Percentiles rank a stretch among this genome's conserved stretches.
These are phyloP conservation scores for Coturnix japonica DNA, from an alignment of 2,113 vertebrate species.

Conservation along the genomic window DNA sequence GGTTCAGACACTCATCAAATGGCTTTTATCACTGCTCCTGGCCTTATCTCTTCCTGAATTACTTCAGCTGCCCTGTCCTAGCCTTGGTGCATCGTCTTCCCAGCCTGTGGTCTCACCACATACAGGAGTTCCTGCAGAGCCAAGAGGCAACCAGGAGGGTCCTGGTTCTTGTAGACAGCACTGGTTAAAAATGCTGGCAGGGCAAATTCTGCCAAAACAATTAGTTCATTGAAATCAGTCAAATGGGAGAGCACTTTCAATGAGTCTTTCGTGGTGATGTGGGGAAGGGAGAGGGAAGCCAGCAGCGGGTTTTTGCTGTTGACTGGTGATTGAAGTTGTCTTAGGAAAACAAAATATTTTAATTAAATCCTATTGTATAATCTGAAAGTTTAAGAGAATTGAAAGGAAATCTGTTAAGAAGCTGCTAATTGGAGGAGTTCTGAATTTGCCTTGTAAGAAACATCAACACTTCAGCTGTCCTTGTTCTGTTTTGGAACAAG, in stretches of 20 bases:
- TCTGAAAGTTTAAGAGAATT: constrained; percentile 23
- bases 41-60: neutral
- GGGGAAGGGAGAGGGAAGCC: neutral
- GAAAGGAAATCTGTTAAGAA: constrained; percentile 39
- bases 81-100: neutral
- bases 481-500: neutral
- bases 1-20: neutral
- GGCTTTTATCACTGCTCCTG: neutral
- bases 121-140: neutral
- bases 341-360: neutral
- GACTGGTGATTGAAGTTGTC: neutral
- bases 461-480: constrained; percentile 39
- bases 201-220: neutral
- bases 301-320: neutral
- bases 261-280: neutral
- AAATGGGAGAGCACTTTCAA: neutral
- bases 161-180: neutral
- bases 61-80: neutral
- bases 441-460: constrained; percentile 45
- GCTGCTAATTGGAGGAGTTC: constrained; percentile 32
- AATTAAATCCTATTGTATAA: constrained; percentile 28
- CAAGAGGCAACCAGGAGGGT: neutral
- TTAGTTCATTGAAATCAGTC: neutral
- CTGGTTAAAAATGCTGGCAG: neutral
- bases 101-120: neutral